Evolutionary conservation across 2,888 invertebrate species (phyloP).

Genomic region (Eumacrocentrus americanus): DNA sequence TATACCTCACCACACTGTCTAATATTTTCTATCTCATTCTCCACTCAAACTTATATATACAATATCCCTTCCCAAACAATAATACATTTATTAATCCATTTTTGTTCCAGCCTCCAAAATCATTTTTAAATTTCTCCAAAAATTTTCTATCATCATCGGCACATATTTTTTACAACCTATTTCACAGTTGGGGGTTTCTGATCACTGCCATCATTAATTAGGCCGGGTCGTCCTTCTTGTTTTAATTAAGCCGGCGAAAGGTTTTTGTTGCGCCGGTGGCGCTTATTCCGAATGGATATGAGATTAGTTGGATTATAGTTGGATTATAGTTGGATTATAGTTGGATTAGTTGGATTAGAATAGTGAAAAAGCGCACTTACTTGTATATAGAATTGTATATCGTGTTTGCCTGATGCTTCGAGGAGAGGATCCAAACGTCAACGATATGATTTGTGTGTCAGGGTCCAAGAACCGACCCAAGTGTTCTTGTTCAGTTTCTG

Average conservation of each 20-base stretch:
- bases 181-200: not conserved
- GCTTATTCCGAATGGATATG: constrained; percentile 18
- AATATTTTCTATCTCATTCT: not conserved
- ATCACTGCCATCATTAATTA: not conserved
- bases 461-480: constrained; percentile 44
- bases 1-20: constrained; percentile 13
- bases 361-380: no score
- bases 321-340: no score
- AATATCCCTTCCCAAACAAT: no score
- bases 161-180: no score
- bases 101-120: no score
- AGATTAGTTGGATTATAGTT: no score
- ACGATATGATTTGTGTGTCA: constrained; percentile 57
- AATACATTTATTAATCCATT: no score
- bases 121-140: no score
- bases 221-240: constrained; percentile 32
- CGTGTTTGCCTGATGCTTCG: no score
- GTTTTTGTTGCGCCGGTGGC: constrained; percentile 41
- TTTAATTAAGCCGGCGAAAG: constrained; percentile 38
- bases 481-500: constrained; percentile 27
- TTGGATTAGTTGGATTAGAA: no score
- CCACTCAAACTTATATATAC: not conserved
- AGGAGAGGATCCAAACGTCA: constrained; percentile 22
- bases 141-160: no score
- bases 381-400: not conserved